Percentiles rank a stretch among this genome's conserved stretches.
Conservation (phyloP, 2,113 vertebrate species). For the Etheostoma cragini region DNA sequence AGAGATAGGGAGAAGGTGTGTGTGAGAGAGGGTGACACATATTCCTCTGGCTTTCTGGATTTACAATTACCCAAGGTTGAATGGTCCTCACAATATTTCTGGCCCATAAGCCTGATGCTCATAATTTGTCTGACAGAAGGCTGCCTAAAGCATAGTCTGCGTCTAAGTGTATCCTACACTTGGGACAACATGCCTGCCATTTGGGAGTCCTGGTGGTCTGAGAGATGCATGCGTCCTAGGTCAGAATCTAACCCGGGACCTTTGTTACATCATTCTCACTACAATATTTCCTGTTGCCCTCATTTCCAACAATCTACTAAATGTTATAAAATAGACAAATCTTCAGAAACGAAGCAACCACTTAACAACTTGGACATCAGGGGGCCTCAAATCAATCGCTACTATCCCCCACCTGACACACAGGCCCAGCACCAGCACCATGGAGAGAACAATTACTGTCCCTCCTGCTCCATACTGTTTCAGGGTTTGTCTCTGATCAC, state of each 20-base stretch:
- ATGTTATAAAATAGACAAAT: conserved; percentile 1
- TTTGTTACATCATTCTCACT: not conserved
- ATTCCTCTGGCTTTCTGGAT: conserved; percentile 64
- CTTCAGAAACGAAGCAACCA: not conserved
- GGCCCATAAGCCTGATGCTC: conserved; percentile 43
- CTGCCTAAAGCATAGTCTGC: conserved; percentile 53
- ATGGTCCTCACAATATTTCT: conserved; percentile 58
- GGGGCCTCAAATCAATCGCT: conserved; percentile 35
- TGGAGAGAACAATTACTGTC: conserved; percentile 71
- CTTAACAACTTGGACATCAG: conserved; percentile 23
- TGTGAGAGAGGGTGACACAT: conserved; percentile 47
- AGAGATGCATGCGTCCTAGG: not conserved
- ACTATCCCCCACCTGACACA: conserved; percentile 33
- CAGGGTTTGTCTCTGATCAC: conserved; percentile 60
- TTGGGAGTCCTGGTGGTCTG: conserved; percentile 26
- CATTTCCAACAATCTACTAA: not conserved
- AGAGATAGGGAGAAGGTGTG: conserved; percentile 48
- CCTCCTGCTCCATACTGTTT: conserved; percentile 53
- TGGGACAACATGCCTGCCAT: conserved; percentile 25
- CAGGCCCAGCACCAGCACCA: conserved; percentile 58
- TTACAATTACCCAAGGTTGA: conserved; percentile 69
- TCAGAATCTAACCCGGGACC: not conserved
- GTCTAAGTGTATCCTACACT: conserved; percentile 17
- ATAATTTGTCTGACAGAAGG: conserved; percentile 58
- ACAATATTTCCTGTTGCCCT: not conserved